phyloP scores from a whole-genome alignment of 2,113 vertebrate species.

The Jacana jacana region DNA sequence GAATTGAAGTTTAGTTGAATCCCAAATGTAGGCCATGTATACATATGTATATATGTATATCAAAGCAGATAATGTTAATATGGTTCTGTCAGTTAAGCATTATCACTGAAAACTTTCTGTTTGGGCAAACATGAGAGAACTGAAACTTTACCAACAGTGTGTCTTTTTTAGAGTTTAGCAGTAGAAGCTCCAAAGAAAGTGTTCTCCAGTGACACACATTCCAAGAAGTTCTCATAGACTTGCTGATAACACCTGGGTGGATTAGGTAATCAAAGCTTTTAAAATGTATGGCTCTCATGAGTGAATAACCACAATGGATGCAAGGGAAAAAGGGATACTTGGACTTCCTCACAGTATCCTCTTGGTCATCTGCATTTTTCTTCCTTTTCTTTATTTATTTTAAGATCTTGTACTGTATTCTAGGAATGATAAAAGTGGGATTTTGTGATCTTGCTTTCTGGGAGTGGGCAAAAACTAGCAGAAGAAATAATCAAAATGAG shows the following conservation, averaged over 20 bases:
- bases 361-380: neutral
- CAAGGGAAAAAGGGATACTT: neutral
- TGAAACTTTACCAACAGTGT: neutral
- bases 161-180: neutral
- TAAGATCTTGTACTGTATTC: neutral
- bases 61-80: neutral
- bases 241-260: neutral
- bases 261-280: neutral
- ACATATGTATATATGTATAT: neutral
- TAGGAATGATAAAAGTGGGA: neutral
- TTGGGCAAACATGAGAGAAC: neutral
- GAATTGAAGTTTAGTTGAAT: neutral
- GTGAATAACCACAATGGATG: neutral
- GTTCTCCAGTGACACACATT: neutral
- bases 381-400: conserved; percentile 41
- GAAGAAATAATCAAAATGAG: neutral
- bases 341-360: neutral
- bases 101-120: neutral
- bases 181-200: neutral
- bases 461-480: neutral
- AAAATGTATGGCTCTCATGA: neutral
- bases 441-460: neutral
- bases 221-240: neutral
- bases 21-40: neutral
- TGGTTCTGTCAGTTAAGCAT: neutral